Conservation (phyloP, 2,888 invertebrate species). For the Eretmocerus hayati region DNA sequence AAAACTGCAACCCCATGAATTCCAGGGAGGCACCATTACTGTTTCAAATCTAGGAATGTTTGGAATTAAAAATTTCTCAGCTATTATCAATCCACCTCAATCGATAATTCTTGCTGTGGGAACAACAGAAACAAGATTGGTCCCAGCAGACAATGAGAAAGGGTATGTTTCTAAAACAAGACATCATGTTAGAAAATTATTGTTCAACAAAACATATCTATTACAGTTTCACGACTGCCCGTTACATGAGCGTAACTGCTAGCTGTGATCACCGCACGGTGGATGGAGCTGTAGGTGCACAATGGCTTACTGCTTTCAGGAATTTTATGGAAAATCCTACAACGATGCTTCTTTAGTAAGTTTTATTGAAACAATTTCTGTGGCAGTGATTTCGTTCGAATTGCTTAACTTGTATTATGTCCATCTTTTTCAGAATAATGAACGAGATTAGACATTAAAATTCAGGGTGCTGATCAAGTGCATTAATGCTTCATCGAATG, state of each 20-base stretch:
- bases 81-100: conserved; percentile 95
- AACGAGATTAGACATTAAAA: not conserved
- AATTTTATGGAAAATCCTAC: conserved; percentile 86
- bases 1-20: conserved; percentile 86
- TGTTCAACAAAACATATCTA: not conserved
- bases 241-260: conserved; percentile 82
- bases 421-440: conserved; percentile 4
- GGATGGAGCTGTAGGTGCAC: conserved; percentile 96
- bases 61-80: conserved; percentile 78
- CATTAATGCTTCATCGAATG: conserved; percentile 1
- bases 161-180: conserved; percentile 63
- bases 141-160: conserved; percentile 65
- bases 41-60: conserved; percentile 96
- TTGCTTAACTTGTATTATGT: no score
- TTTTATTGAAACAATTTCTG: not conserved
- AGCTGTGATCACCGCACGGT: conserved; percentile 97
- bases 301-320: conserved; percentile 88
- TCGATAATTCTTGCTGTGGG: conserved; percentile 91
- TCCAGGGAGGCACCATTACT: conserved; percentile 92
- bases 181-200: no score
- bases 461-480: conserved; percentile 9
- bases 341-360: conserved; percentile 78
- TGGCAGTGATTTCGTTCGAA: no score
- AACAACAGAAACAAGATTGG: conserved; percentile 65
- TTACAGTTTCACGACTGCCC: conserved; percentile 62